Evolutionary conservation across 2,113 vertebrate species (phyloP), one percentile per base, ranked within the genome.

Genomic region (Chloebia gouldiae): DNA sequence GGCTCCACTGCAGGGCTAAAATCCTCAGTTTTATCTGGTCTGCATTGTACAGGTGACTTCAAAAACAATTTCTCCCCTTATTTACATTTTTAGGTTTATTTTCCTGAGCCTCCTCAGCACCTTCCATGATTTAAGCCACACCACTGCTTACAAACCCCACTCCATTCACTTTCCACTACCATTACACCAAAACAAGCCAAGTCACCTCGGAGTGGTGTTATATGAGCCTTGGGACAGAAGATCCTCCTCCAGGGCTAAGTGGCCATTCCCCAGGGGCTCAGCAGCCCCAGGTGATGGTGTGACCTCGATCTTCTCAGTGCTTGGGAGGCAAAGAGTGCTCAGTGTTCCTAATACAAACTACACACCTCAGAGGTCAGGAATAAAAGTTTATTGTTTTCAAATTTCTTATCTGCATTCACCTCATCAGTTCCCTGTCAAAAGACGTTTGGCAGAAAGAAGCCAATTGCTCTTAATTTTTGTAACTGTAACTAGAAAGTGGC

Each of bases 371-470:
- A 95, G 69, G 71, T 73, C 93, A 88, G 84, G 56, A 96, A 96
- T 70, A 95, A 94, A 91, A 86, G 60, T 77, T 95, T 42, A 96
- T 94, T 97, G 92, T 96, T 95, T 90, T 61, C 91, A 71, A 69
- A 92, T 86, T 91, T 86, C 82, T 88, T 86, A 95, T 86, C 91
- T 79, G n/a, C 0, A 0, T 54, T 51, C 77, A 78, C 66, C 27
- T 54, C 33, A 73, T 49, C 80, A 30, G 64, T 60, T 76, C 37
- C 3, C 71, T 95, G 81, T 33, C 86, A 92, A 75, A 91, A 56
- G 42, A 31, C 1, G 11, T 54, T 87, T 79, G 65, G 88, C 64
- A 88, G 7, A 57, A 61, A 49, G 59, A 83, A 60, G 66, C 23
- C 70, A 69, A 70, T 27, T 25, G 47, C 80, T 79, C 56, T 33